Base-by-base conservation (phyloP, 2,888 invertebrate genomes). In the Cactoblastis cactorum region DNA sequence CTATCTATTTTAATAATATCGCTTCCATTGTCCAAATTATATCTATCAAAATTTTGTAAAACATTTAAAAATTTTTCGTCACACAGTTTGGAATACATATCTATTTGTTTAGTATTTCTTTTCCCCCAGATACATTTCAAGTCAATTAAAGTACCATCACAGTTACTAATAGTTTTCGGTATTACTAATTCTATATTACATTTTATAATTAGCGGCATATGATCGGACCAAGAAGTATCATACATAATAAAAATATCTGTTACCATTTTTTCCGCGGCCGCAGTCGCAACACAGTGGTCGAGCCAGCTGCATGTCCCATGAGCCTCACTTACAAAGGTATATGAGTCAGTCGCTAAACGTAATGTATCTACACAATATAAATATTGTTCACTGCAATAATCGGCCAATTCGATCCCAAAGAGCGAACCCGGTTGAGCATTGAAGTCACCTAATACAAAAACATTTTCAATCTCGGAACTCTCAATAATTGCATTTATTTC, bases 401-500 rank as follows among this genome's bases (percentile, higher is more conserved):
- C n/a, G 2, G 1, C n/a, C 39, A 39, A 15, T n/a, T 39, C 18
- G 3, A 2, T 39, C 2, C 39, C 39, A 9, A 39, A 39, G 0
- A 39, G 19, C 9, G 39, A 19, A 9, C 22, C 39, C 11, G 39
- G 39, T 6, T 39, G 39, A n/a, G 18, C 18, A 3, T 39, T 39
- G 15, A 19, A 39, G 12, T 39, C 39, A 5, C 41, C 41, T 2
- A 41, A 11, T 2, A 41, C 12, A 6, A 41, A 12, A 18, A 41
- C 41, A n/a, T 17, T 18, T 12, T 41, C 41, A n/a, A 17, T 41
- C 5, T 24, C 22, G 1, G 18, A 8, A 41, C 18, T 41, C 12
- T 41, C 41, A 9, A 41, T 41, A 1, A 41, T 14, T 1, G 41
- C 41, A 41, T n/a, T 41, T 9, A 41, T 41, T 14, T 41, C 41